Evolutionary conservation across 2,113 vertebrate species (phyloP).

Genomic region (Ictidomys tridecemlineatus): DNA sequence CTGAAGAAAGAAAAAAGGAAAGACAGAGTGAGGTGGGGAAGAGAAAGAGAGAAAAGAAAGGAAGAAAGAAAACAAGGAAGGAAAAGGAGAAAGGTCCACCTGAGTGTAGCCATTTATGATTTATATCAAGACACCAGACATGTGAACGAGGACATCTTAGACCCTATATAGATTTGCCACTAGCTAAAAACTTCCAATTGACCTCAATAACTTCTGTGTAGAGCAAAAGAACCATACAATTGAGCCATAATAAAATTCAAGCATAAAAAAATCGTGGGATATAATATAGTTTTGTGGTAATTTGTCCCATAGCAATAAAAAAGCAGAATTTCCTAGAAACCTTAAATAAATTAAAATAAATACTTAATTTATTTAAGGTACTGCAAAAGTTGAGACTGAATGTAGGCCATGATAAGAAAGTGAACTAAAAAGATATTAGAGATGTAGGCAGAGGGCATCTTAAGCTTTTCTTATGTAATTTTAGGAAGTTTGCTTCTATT

Average conservation of each 20-base stretch:
- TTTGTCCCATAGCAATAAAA: not conserved
- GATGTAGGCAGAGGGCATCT: not conserved
- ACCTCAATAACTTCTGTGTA: not conserved
- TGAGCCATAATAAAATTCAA: not conserved
- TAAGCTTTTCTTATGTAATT: not conserved
- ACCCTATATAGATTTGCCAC: not conserved
- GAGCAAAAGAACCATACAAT: not conserved
- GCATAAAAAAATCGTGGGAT: not conserved
- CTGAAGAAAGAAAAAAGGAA: too few species aligned
- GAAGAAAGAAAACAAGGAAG: too few species aligned
- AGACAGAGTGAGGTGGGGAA: too few species aligned
- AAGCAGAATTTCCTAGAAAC: not conserved
- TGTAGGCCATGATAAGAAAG: not conserved
- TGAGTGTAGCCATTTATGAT: not conserved
- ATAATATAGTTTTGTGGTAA: not conserved
- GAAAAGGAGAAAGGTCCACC: too few species aligned
- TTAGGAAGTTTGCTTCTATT: not conserved
- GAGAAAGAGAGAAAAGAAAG: too few species aligned
- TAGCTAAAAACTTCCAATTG: not conserved
- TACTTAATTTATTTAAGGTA: not conserved
- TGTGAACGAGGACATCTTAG: not conserved
- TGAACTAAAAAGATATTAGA: not conserved
- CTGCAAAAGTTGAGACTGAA: not conserved
- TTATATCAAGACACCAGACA: not conserved
- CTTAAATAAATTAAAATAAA: too few species aligned